phyloP scores from a whole-genome alignment of 2,113 vertebrate species.

The Plectropomus leopardus region DNA sequence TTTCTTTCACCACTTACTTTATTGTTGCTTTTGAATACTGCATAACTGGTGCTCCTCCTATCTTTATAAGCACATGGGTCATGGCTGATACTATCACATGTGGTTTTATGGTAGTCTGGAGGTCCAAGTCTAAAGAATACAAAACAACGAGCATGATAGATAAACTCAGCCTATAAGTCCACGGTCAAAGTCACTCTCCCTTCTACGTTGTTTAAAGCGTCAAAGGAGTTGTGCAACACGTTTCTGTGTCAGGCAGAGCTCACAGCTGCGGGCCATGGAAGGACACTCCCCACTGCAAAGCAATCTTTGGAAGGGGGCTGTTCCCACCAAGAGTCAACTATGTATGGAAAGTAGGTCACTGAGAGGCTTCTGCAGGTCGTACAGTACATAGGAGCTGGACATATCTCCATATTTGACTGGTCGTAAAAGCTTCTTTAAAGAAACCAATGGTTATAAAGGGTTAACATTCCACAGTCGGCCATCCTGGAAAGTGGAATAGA shows the following conservation, averaged over 20 bases:
- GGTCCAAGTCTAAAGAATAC: slow-evolving; percentile 18
- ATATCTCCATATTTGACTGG: slow-evolving; percentile 49
- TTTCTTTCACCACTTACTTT: background rate
- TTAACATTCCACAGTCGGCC: no score
- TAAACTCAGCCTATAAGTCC: slow-evolving; percentile 3
- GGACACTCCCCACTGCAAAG: slow-evolving; percentile 56
- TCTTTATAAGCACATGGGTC: background rate
- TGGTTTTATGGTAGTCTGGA: slow-evolving; percentile 20
- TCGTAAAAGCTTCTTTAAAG: background rate
- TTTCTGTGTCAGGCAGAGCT: slow-evolving; percentile 26
- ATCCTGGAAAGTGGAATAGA: background rate
- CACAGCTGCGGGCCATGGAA: slow-evolving; percentile 35
- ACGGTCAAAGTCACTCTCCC: background rate
- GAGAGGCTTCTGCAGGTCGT: slow-evolving; percentile 48
- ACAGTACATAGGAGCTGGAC: slow-evolving; percentile 30
- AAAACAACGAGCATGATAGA: slow-evolving; percentile 2
- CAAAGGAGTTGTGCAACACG: slow-evolving; percentile 59
- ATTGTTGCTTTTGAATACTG: background rate
- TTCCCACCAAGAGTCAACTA: slow-evolving; percentile 54
- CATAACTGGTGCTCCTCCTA: background rate
- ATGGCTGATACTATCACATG: background rate
- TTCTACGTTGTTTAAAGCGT: background rate
- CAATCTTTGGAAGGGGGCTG: slow-evolving; percentile 44
- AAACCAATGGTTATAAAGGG: no score
- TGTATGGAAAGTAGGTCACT: slow-evolving; percentile 80